A percentile compares a stretch with the other conserved stretches of the same genome.
These are phyloP conservation scores for Ennomos erosarius DNA, from an alignment of 2,888 invertebrate genomes.

Conservation along the genomic window DNA sequence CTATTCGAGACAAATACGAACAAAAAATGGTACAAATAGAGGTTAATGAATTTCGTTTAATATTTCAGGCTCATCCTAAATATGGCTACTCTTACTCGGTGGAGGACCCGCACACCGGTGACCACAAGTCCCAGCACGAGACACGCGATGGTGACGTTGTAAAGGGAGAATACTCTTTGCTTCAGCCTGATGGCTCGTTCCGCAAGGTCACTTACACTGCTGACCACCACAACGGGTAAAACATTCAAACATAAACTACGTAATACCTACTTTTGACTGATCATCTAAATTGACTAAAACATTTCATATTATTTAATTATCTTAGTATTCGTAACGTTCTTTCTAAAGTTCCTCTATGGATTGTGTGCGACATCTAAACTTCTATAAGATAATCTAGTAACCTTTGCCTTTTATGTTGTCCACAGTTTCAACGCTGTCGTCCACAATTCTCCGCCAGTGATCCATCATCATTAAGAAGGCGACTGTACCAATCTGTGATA, in stretches of 20 bases:
- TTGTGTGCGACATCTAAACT: not conserved
- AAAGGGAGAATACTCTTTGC: conserved; percentile 84
- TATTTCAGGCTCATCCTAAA: conserved; percentile 76
- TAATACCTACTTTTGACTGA: too few species aligned
- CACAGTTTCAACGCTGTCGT: conserved; percentile 82
- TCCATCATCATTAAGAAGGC: conserved; percentile 76
- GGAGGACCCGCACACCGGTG: conserved; percentile 86
- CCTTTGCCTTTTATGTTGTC: conserved; percentile 43
- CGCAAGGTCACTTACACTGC: conserved; percentile 86
- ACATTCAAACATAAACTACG: not conserved
- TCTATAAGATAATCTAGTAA: conserved; percentile 17
- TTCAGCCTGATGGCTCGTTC: conserved; percentile 85
- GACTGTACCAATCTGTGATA: conserved; percentile 72
- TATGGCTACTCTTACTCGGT: conserved; percentile 85
- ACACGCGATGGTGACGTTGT: conserved; percentile 84
- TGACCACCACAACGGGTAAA: conserved; percentile 85
- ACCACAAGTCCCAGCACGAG: conserved; percentile 86
- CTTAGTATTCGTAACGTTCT: too few species aligned
- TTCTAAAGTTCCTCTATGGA: too few species aligned
- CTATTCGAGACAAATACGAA: too few species aligned
- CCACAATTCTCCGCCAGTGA: conserved; percentile 79
- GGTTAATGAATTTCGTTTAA: not conserved
- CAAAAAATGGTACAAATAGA: too few species aligned
- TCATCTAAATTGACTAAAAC: too few species aligned
- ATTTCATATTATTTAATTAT: too few species aligned